phyloP scores from a whole-genome alignment of 2,888 invertebrate genomes.

The Apeira syringaria region DNA sequence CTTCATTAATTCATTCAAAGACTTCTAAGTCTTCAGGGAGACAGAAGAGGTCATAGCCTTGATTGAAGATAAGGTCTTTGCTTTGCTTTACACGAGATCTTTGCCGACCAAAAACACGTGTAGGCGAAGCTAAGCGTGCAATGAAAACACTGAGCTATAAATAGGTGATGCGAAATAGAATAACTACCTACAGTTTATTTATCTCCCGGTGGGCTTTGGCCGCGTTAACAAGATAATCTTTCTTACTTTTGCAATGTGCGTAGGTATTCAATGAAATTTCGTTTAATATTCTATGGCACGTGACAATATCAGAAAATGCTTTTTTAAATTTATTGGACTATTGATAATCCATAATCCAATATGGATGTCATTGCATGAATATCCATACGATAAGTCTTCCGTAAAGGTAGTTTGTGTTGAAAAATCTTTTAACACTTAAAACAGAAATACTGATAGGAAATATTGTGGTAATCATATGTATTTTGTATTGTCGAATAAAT shows the following conservation, averaged over 20 bases:
- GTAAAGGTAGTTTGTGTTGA: too few relatives aligned
- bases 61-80: constrained; percentile 31
- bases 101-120: constrained; percentile 32
- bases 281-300: too few relatives aligned
- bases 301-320: constrained; percentile 12
- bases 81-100: constrained; percentile 17
- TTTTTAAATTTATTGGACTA: too few relatives aligned
- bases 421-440: too few relatives aligned
- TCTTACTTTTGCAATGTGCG: constrained; percentile 35
- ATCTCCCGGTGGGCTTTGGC: constrained; percentile 53
- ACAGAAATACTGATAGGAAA: too few relatives aligned
- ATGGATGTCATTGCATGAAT: too few relatives aligned
- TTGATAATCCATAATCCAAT: too few relatives aligned
- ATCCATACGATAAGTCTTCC: too few relatives aligned
- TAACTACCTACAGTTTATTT: constrained; percentile 32
- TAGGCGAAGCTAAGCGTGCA: constrained; percentile 27
- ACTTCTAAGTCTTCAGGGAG: constrained; percentile 42
- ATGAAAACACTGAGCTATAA: constrained; percentile 28
- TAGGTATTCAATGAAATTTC: too few relatives aligned
- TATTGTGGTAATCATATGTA: too few relatives aligned
- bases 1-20: constrained; percentile 44
- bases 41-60: constrained; percentile 40
- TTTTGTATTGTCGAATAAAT: too few relatives aligned
- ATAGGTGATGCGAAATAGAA: constrained; percentile 40
- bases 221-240: constrained; percentile 49